Percentiles rank a stretch among this genome's conserved stretches.
These are phyloP conservation scores for Xiphophorus maculatus DNA, from an alignment of 2,113 vertebrate genomes.

Conservation along the genomic window DNA sequence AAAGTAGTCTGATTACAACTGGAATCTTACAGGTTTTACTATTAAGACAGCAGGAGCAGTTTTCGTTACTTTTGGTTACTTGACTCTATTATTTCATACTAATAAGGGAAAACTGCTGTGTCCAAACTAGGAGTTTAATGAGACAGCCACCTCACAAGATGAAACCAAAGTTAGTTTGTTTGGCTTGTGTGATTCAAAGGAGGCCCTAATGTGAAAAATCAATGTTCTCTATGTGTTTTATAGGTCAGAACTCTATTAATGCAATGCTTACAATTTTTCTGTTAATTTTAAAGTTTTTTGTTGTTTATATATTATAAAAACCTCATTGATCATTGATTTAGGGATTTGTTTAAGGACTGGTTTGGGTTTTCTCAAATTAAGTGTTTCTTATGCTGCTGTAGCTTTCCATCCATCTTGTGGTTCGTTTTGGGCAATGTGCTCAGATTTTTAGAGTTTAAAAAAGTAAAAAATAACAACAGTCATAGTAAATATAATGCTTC, in stretches of 20 bases:
- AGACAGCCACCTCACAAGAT: not conserved
- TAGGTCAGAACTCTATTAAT: too few relatives aligned
- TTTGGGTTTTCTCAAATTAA: too few relatives aligned
- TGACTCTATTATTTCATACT: slow-evolving; percentile 16
- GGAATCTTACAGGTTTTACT: slow-evolving; percentile 23
- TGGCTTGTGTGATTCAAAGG: too few relatives aligned
- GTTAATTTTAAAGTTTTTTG: too few relatives aligned
- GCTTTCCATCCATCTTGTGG: not conserved
- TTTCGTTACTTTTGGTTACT: slow-evolving; percentile 9
- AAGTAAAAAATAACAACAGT: not conserved
- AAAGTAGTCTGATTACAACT: slow-evolving; percentile 61
- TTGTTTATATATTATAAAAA: not conserved
- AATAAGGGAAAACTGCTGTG: slow-evolving; percentile 6
- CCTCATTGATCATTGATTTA: not conserved
- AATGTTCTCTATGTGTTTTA: too few relatives aligned
- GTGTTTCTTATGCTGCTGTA: not conserved
- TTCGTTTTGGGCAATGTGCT: not conserved
- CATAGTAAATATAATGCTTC: not conserved
- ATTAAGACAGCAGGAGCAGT: slow-evolving; percentile 9
- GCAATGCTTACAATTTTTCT: too few relatives aligned
- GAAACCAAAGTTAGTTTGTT: not conserved
- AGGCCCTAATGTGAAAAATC: too few relatives aligned
- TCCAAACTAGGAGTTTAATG: not conserved
- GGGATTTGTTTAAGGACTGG: not conserved
- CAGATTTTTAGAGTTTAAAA: not conserved